These are phyloP conservation scores for Gymnocypris eckloni DNA, from an alignment of 2,797 vertebrate species.

Conservation along the genomic window DNA sequence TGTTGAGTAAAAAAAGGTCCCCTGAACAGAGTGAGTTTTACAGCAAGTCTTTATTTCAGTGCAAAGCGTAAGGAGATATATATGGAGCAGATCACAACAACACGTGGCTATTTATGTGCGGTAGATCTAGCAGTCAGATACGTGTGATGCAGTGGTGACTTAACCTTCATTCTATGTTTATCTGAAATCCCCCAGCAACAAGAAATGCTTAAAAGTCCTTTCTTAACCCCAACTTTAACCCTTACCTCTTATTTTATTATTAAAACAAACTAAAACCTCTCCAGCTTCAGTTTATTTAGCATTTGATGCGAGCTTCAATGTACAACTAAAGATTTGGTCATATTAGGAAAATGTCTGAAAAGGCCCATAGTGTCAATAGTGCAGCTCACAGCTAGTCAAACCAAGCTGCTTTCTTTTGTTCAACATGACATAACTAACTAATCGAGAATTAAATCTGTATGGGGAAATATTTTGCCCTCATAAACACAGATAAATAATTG, in stretches of 20 bases:
- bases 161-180: constrained; percentile 9
- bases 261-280: background rate
- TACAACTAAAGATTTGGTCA: background rate
- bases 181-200: constrained; percentile 13
- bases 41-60: constrained; percentile 7
- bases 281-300: background rate
- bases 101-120: background rate
- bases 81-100: constrained; percentile 1
- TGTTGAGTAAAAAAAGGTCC: constrained; percentile 1
- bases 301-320: background rate
- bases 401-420: background rate
- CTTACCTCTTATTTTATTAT: background rate
- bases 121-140: background rate
- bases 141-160: background rate
- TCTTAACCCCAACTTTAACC: background rate
- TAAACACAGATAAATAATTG: background rate
- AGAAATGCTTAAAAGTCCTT: background rate
- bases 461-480: background rate
- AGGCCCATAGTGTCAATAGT: too few relatives aligned
- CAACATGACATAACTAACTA: background rate
- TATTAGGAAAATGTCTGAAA: background rate
- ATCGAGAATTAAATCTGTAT: background rate
- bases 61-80: constrained; percentile 17
- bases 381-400: background rate
- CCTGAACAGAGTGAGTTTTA: constrained; percentile 22